These are phyloP conservation scores for Hippotragus niger DNA, from an alignment of 2,113 vertebrate genomes.

Conservation along the genomic window DNA sequence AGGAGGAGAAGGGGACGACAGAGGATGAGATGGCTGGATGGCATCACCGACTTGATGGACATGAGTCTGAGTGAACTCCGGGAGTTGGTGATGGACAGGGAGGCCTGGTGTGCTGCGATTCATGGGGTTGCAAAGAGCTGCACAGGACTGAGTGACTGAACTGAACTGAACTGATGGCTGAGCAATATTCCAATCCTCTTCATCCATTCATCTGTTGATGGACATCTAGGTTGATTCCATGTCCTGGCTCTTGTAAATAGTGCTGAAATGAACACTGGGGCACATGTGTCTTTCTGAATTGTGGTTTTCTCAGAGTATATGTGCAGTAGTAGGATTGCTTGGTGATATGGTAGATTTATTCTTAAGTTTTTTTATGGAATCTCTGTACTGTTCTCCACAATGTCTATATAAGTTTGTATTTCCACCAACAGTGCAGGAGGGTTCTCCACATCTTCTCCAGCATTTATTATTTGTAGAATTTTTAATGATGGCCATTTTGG, in stretches of 20 bases:
- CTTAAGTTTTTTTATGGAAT: neutral
- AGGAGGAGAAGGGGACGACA: too few species aligned
- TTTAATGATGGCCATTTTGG: neutral
- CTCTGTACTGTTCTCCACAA: neutral
- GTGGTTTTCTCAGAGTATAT: neutral
- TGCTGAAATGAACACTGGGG: neutral
- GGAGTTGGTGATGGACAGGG: too few species aligned
- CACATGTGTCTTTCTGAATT: neutral
- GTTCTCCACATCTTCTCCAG: neutral
- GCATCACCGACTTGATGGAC: too few species aligned
- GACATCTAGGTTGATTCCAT: neutral
- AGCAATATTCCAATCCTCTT: neutral
- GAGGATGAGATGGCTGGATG: too few species aligned
- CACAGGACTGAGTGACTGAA: too few species aligned
- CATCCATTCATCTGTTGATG: neutral
- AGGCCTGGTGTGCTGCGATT: accelerated
- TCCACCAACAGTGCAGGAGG: neutral
- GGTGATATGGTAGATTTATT: neutral
- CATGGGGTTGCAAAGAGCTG: too few species aligned
- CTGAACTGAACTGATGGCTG: neutral
- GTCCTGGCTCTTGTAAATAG: neutral
- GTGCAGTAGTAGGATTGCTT: neutral
- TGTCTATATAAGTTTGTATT: neutral
- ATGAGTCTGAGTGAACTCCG: too few species aligned
- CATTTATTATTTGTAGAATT: neutral